Conservation (phyloP, 2,888 invertebrate species). For the Anorthoa munda region DNA sequence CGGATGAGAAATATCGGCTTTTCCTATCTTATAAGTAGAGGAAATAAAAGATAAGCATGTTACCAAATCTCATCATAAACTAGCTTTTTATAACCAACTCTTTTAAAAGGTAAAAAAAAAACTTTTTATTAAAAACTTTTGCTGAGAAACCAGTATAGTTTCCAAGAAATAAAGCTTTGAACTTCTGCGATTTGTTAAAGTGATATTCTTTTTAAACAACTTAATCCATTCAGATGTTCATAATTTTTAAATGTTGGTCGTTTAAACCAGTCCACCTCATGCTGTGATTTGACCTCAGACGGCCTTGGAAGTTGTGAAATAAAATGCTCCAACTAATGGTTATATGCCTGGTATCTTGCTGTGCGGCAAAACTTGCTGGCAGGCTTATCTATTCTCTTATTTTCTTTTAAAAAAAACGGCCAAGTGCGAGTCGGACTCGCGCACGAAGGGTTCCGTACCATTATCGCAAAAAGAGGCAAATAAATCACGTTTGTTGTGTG, state of each 20-base stretch:
- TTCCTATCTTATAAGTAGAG: background rate
- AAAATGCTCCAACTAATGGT: background rate
- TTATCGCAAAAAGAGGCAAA: no score
- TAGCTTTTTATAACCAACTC: constrained; percentile 17
- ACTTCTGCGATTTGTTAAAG: constrained; percentile 20
- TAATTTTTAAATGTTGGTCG: constrained; percentile 17
- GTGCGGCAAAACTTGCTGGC: background rate
- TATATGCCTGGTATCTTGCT: background rate
- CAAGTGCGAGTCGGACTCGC: no score
- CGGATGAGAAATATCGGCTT: background rate
- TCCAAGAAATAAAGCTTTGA: constrained; percentile 41
- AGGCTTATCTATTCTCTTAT: no score
- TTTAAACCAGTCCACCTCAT: constrained; percentile 44
- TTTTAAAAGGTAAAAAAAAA: background rate
- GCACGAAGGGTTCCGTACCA: no score
- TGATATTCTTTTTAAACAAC: constrained; percentile 45
- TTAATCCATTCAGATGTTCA: constrained; percentile 33
- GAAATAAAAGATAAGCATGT: background rate
- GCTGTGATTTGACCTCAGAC: constrained; percentile 22
- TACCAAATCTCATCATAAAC: constrained; percentile 8
- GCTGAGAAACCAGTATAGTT: constrained; percentile 28
- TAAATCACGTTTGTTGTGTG: no score
- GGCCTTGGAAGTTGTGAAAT: constrained; percentile 11
- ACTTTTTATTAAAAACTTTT: constrained; percentile 16
- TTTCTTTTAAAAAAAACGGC: no score